Evolutionary conservation across 2,113 vertebrate genomes (phyloP).

Genomic region (Xiphorhynchus elegans): DNA sequence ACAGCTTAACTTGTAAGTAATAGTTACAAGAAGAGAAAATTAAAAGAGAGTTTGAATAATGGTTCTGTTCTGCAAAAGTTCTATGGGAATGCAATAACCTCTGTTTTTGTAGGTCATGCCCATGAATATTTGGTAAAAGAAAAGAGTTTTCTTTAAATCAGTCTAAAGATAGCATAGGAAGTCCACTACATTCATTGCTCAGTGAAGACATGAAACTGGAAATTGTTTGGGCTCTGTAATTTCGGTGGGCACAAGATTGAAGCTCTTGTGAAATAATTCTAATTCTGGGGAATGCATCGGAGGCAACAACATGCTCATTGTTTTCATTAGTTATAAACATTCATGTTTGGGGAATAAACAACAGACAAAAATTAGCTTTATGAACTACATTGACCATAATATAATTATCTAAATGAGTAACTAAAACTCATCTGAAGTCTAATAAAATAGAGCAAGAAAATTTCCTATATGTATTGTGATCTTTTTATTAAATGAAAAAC

Average conservation of each 20-base stretch:
- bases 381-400: background rate
- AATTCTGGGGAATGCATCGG: slow-evolving; percentile 20
- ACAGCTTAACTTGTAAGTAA: background rate
- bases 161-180: background rate
- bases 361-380: slow-evolving; percentile 36
- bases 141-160: background rate
- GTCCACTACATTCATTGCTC: background rate
- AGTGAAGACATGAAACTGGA: background rate
- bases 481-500: background rate
- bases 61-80: background rate
- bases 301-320: background rate
- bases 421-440: slow-evolving; percentile 21
- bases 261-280: slow-evolving; percentile 5
- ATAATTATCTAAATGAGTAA: background rate
- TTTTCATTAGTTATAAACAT: slow-evolving; percentile 27
- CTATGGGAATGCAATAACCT: background rate
- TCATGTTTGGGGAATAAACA: slow-evolving; percentile 46
- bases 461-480: background rate
- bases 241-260: background rate
- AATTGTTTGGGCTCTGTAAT: slow-evolving; percentile 20
- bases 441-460: background rate
- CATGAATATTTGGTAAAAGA: background rate
- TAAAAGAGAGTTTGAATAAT: background rate
- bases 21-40: background rate
- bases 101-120: background rate